These are phyloP conservation scores for Noctua comes DNA, from an alignment of 2,888 invertebrate genomes.

Conservation along the genomic window DNA sequence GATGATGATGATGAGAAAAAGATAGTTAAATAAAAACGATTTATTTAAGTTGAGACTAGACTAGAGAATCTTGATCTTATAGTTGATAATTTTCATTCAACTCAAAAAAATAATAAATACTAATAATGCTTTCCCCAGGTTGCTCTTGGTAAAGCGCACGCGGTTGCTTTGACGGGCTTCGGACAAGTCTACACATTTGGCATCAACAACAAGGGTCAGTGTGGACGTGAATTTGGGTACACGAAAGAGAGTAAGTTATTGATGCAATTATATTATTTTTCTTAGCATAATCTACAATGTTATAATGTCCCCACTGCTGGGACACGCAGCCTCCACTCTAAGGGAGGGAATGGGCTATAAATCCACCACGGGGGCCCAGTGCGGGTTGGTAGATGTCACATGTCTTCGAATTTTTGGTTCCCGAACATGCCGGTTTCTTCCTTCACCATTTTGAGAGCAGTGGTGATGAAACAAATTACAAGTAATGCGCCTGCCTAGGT, in stretches of 20 bases:
- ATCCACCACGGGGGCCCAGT: too few relatives aligned
- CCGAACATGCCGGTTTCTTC: too few relatives aligned
- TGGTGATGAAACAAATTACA: too few relatives aligned
- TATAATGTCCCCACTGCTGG: too few relatives aligned
- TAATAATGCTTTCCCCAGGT: constrained; percentile 88
- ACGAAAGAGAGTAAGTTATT: constrained; percentile 90
- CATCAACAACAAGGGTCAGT: constrained; percentile 99
- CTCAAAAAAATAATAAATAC: not conserved
- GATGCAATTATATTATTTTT: not conserved
- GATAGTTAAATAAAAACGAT: too few relatives aligned
- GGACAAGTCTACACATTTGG: constrained; percentile 99
- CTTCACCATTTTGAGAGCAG: too few relatives aligned
- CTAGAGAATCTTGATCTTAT: not conserved
- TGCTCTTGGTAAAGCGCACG: constrained; percentile 98
- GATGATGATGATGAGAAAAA: too few relatives aligned
- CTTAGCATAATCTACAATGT: not conserved
- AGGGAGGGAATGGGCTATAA: too few relatives aligned
- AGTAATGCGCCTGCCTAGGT: too few relatives aligned
- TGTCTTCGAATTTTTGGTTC: too few relatives aligned
- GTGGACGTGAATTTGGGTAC: constrained; percentile 95
- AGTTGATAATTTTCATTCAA: not conserved
- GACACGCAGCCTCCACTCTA: too few relatives aligned
- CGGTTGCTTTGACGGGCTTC: constrained; percentile 96
- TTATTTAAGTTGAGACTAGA: not conserved
- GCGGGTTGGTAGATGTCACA: too few relatives aligned